phyloP scores from a whole-genome alignment of 1,140 invertebrate genomes.

The Subanguina moxae region DNA sequence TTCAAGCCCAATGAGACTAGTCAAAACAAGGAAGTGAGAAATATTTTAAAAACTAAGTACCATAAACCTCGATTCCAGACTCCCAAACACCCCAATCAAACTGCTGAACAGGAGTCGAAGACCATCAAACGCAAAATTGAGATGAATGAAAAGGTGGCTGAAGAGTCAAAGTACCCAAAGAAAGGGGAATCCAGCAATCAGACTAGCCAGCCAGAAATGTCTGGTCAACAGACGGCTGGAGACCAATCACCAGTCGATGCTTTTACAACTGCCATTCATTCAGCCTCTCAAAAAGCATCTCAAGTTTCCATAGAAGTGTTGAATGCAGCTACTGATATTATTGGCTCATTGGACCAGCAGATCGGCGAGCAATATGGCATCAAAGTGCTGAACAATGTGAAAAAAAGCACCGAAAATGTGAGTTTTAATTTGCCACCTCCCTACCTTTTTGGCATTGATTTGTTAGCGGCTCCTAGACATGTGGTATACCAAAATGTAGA shows the following conservation, averaged over 20 bases:
- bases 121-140: no score
- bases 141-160: not conserved
- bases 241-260: not conserved
- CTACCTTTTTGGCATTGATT: no score
- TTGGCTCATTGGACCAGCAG: not conserved
- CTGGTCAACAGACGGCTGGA: not conserved
- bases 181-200: not conserved
- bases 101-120: not conserved
- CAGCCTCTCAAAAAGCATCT: constrained; percentile 9
- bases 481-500: no score
- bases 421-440: not conserved
- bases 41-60: not conserved
- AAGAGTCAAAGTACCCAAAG: not conserved
- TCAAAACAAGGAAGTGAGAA: constrained; percentile 1
- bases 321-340: constrained; percentile 12
- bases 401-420: not conserved
- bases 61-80: not conserved
- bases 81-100: not conserved
- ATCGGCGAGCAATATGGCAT: not conserved
- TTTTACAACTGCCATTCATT: constrained; percentile 3
- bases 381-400: not conserved
- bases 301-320: constrained; percentile 9
- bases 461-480: no score
- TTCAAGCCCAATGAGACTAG: not conserved
- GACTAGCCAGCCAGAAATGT: not conserved